Evolutionary conservation across 2,797 vertebrate genomes (phyloP).

Genomic region (Chaenodraco wilsoni): DNA sequence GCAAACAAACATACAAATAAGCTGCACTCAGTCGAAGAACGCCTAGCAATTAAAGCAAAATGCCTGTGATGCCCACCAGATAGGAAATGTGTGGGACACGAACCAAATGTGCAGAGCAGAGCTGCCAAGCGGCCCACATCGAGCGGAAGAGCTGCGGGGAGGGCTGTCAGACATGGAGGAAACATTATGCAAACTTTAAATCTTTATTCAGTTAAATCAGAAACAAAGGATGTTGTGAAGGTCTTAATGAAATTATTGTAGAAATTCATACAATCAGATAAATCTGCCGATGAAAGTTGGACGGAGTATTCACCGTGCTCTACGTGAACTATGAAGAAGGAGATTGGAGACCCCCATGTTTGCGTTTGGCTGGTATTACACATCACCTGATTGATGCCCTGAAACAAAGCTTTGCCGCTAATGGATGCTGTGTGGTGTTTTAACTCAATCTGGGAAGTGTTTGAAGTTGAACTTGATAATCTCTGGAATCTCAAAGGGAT

Average conservation of each 20-base stretch:
- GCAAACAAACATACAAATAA: slow-evolving; percentile 83
- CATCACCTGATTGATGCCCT: slow-evolving; percentile 65
- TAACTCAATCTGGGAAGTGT: slow-evolving; percentile 79
- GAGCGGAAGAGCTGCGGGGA: slow-evolving; percentile 86
- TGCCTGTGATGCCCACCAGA: slow-evolving; percentile 88
- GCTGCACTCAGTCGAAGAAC: slow-evolving; percentile 82
- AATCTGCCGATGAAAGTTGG: slow-evolving; percentile 59
- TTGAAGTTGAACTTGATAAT: slow-evolving; percentile 82
- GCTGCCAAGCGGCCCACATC: slow-evolving; percentile 86
- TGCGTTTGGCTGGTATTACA: slow-evolving; percentile 55
- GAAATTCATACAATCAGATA: slow-evolving; percentile 67
- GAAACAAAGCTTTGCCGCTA: slow-evolving; percentile 64
- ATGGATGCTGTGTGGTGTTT: slow-evolving; percentile 68
- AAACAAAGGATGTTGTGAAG: slow-evolving; percentile 62
- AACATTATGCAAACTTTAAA: slow-evolving; percentile 74
- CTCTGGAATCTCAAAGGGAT: slow-evolving; percentile 82
- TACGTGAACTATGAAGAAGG: slow-evolving; percentile 38
- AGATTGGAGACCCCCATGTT: slow-evolving; percentile 52
- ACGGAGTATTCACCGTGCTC: slow-evolving; percentile 32
- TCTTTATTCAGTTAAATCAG: slow-evolving; percentile 69
- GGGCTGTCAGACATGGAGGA: slow-evolving; percentile 78
- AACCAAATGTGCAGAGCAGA: slow-evolving; percentile 89
- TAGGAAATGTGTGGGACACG: slow-evolving; percentile 88
- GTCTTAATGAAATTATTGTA: slow-evolving; percentile 65
- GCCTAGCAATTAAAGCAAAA: slow-evolving; percentile 89